Base-by-base conservation (phyloP, 2,113 vertebrate genomes). In the Anguilla rostrata region DNA sequence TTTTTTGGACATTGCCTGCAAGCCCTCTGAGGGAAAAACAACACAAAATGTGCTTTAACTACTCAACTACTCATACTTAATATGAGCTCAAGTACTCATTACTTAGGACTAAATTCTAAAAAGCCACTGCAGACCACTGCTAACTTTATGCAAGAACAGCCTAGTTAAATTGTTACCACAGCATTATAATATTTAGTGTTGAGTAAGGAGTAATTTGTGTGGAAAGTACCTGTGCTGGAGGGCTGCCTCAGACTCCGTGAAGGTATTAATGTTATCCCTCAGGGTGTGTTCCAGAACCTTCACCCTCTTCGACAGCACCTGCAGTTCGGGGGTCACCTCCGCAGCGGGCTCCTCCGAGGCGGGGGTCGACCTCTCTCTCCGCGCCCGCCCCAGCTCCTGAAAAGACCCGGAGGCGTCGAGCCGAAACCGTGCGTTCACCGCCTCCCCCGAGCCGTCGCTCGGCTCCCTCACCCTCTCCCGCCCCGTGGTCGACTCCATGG, bases 151-250 rank as follows among this genome's bases (percentile, higher is more conserved):
- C 71, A 75, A 75, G n/a, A n/a, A 75, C n/a, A 3, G n/a, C 60
- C n/a, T 34, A n/a, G 71, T 75, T 75, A 75, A 75, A 75, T 34
- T 75, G 34, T 34, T 75, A 75, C 11, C n/a, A 75, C 71, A 75
- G 26, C 11, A 12, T 34, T 75, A 26, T 66, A 66, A 26, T 60
- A 60, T 26, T 66, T 22, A 66, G 22, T 20, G 60, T 66, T 66
- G 49, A 9, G 49, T 53, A 53, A 53, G 11, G 49, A 53, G 60
- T 5, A 66, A 26, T 40, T 26, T 84, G 46, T 15, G 83, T 84
- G 87, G 94, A 34, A 85, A 79, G 26, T 95, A 98, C 97, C 97
- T 96, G 66, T 89, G 93, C 88, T 88, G 92, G 84, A 94, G 89
- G 84, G 90, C 85, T 18, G 92, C 90, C 85, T 95, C 91, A 0